Evolutionary conservation across 2,797 vertebrate species (phyloP).

Genomic region (Notamacropus eugenii): DNA sequence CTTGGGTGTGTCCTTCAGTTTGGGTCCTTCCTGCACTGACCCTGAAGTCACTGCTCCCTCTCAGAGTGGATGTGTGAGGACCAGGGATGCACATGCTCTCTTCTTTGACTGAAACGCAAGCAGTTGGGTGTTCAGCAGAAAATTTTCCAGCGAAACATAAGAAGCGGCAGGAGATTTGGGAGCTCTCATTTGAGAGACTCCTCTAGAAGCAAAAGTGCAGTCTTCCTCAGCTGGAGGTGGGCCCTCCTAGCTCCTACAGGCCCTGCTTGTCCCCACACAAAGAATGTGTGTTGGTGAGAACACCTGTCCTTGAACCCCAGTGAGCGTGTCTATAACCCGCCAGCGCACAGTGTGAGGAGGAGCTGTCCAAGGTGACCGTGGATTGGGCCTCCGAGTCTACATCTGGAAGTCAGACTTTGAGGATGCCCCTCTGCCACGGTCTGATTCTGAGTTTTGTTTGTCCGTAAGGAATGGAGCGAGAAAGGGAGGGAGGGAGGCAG

Average conservation of each 20-base stretch:
- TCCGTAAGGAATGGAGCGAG: neutral
- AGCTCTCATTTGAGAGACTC: neutral
- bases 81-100: neutral
- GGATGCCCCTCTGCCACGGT: neutral
- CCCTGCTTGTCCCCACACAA: neutral
- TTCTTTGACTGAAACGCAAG: neutral
- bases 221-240: neutral
- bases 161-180: neutral
- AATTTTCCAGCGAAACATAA: neutral
- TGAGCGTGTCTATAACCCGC: neutral
- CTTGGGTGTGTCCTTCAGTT: neutral
- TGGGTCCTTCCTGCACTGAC: neutral
- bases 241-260: neutral
- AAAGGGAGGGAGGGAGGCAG: neutral
- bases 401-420: neutral
- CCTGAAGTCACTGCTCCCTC: too few species aligned
- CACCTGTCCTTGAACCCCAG: neutral
- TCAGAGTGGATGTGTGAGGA: neutral
- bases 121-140: neutral
- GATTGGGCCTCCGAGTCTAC: neutral
- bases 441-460: neutral
- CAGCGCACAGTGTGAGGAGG: neutral
- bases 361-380: neutral
- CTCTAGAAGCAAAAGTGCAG: neutral
- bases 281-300: neutral